Conservation (phyloP, 2,888 invertebrate species). For the Agrilus mali region DNA sequence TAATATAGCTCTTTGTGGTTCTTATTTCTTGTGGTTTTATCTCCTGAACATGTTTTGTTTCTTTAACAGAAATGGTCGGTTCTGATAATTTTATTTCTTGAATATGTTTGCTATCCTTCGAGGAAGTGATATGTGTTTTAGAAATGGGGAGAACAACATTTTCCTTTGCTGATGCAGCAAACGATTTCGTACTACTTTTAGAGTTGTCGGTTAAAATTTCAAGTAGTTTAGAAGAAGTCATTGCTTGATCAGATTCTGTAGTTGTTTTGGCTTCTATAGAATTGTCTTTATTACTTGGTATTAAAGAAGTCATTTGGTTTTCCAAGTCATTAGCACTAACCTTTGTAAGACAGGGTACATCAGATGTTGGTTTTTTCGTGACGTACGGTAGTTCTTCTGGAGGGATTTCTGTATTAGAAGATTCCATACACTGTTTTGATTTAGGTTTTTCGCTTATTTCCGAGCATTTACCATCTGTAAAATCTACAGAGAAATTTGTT, state of each 20-base stretch:
- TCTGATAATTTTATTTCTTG: too few relatives aligned
- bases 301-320: conserved; percentile 26
- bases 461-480: conserved; percentile 18
- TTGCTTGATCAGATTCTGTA: conserved; percentile 26
- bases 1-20: conserved; percentile 13
- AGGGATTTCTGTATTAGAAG: not conserved
- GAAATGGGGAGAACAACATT: too few relatives aligned
- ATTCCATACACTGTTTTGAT: not conserved
- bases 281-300: conserved; percentile 4
- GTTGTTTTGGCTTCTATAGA: conserved; percentile 23
- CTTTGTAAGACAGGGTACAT: too few relatives aligned
- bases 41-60: too few relatives aligned
- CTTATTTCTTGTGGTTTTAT: conserved; percentile 3
- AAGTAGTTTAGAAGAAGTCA: conserved; percentile 41
- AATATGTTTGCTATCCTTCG: too few relatives aligned
- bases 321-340: conserved; percentile 21
- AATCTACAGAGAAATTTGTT: conserved; percentile 29
- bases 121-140: too few relatives aligned
- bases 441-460: not conserved
- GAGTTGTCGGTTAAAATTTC: conserved; percentile 40
- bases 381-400: not conserved
- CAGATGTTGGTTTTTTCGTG: too few relatives aligned
- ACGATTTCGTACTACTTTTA: too few relatives aligned
- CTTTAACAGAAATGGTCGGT: too few relatives aligned
- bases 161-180: too few relatives aligned